A percentile compares a stretch with the other conserved stretches of the same genome.
These are phyloP conservation scores for Apamea monoglypha DNA, from an alignment of 2,888 invertebrate genomes.

Conservation along the genomic window DNA sequence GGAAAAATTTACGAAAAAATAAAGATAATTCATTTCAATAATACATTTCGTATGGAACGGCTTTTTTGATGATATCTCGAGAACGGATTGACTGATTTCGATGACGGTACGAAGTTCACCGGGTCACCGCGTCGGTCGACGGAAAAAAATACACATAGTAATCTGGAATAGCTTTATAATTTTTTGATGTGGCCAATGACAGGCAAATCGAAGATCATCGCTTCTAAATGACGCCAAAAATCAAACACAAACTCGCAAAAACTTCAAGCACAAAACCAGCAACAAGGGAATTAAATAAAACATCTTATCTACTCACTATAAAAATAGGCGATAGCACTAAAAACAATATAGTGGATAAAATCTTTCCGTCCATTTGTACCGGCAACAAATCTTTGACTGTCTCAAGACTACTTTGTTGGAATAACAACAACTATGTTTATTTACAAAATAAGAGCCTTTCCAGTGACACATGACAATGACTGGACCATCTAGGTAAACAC, in stretches of 20 bases:
- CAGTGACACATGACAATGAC: constrained; percentile 64
- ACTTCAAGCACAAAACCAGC: not conserved
- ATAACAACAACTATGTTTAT: constrained; percentile 55
- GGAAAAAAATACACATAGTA: not conserved
- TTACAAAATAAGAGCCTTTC: constrained; percentile 62
- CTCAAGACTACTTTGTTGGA: constrained; percentile 23
- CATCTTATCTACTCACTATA: constrained; percentile 63
- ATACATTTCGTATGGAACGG: no score
- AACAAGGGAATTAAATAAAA: not conserved
- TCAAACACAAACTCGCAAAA: not conserved
- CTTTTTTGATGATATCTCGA: no score
- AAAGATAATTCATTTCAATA: no score
- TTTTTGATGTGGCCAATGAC: not conserved
- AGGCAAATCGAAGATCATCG: not conserved
- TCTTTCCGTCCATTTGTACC: constrained; percentile 73
- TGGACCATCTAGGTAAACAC: constrained; percentile 46
- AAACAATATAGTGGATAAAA: constrained; percentile 65
- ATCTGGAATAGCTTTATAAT: not conserved
- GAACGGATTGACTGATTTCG: no score
- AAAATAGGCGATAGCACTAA: constrained; percentile 69
- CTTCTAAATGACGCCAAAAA: not conserved
- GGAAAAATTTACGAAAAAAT: no score
- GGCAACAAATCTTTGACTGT: constrained; percentile 51
- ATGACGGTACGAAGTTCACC: no score
- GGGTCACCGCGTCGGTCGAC: no score